phyloP scores from a whole-genome alignment of 2,113 vertebrate genomes.

The Sturnira hondurensis region DNA sequence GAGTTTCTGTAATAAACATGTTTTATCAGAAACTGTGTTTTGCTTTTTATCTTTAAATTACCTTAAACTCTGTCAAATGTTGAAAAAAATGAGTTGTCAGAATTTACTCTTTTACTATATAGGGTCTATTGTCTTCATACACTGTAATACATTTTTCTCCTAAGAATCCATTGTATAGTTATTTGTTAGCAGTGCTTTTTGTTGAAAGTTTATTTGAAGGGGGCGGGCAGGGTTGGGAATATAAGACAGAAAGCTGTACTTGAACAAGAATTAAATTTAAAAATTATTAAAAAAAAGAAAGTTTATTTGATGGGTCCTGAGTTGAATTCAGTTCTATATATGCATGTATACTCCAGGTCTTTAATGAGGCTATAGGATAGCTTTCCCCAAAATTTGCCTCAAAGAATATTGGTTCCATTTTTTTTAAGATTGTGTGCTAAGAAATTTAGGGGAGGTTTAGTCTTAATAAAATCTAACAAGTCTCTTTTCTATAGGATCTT shows the following conservation, averaged over 20 bases:
- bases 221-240: no score
- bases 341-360: neutral
- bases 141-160: neutral
- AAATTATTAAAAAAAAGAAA: no score
- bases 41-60: conserved; percentile 30
- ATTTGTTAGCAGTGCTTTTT: conserved; percentile 4
- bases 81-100: conserved; percentile 16
- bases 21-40: conserved; percentile 14
- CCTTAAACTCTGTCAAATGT: conserved; percentile 23
- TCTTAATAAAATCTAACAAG: conserved; percentile 8
- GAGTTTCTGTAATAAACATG: neutral
- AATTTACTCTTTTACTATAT: conserved; percentile 22
- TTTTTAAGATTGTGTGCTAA: neutral
- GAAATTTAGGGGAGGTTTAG: neutral
- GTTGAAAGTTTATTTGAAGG: conserved; percentile 35
- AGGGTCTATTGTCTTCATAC: neutral
- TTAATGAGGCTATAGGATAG: neutral
- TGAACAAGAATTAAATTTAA: no score
- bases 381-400: conserved; percentile 7
- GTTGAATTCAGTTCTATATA: conserved; percentile 32
- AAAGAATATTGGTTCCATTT: neutral
- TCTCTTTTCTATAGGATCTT: neutral
- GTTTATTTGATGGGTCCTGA: conserved; percentile 41
- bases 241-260: no score
- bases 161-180: neutral